Conservation (phyloP, 2,797 vertebrate species). For the Rachycentron canadum region DNA sequence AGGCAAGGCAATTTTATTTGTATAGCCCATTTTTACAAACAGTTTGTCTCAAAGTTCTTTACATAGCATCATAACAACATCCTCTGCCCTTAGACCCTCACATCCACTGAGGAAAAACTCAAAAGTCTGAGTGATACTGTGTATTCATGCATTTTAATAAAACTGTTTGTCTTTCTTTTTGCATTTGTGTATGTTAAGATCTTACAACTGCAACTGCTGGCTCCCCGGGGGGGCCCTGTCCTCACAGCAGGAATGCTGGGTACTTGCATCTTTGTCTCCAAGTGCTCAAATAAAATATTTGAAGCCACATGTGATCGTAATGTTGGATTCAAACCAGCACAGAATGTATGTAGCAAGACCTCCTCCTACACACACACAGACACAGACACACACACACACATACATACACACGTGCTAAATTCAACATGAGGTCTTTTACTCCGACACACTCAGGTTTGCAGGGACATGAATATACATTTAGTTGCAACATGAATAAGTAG, state of each 20-base stretch:
- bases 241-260: conserved; percentile 43
- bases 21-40: too few relatives aligned
- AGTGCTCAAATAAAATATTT: conserved; percentile 32
- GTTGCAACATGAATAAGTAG: conserved; percentile 40
- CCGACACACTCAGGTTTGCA: conserved; percentile 25
- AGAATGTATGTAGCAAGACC: conserved; percentile 4
- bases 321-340: conserved; percentile 21
- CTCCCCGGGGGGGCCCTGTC: conserved; percentile 10
- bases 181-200: conserved; percentile 1
- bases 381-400: background rate
- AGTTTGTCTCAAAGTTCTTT: too few relatives aligned
- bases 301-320: background rate
- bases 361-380: conserved; percentile 6
- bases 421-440: conserved; percentile 23
- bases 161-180: conserved; percentile 18
- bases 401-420: background rate
- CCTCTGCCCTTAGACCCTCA: too few relatives aligned
- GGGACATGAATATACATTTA: conserved; percentile 58
- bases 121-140: conserved; percentile 23
- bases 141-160: conserved; percentile 48
- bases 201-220: conserved; percentile 20
- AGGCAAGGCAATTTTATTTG: too few relatives aligned
- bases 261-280: conserved; percentile 41
- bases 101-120: too few relatives aligned
- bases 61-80: too few relatives aligned